Evolutionary conservation across 2,888 invertebrate genomes (phyloP), one percentile per base, ranked within the genome.

Genomic region (Phengaris arion): DNA sequence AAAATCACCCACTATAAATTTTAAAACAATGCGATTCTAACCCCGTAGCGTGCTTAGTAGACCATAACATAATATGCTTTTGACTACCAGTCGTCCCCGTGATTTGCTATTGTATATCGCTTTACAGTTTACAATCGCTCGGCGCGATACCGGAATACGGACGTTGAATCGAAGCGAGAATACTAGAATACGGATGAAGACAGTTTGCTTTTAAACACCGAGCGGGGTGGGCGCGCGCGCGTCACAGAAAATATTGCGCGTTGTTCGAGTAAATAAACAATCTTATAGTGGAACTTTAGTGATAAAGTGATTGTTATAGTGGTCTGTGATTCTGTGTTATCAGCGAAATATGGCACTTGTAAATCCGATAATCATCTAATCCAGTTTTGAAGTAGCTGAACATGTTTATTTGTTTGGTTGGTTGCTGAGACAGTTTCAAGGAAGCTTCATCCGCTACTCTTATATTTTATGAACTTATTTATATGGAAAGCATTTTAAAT

Each of bases 331-430:
- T 85, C 84, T 87, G 86, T 82, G 81, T 84, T 83, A 79, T 83
- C 79, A 81, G 82, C 83, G 83, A 84, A 87, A 86, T 85, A 86
- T 84, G 85, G 85, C 89, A 87, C 85, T 85, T 83, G 81, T 82
- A 82, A 82, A 81, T n/a, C n/a, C n/a, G n/a, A n/a, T n/a, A n/a
- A n/a, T 84, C 81, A 82, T 84, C 81, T 82, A 85, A 84, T 86
- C 87, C 85, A 82, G 84, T 85, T 86, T 85, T 85, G 85, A 87
- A 87, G 85, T 87, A 88, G 86, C 84, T 83, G 87, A 90, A 90
- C 91, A 90, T 85, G 89, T 89, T 90, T 88, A 87, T 89, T 91
- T 91, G 89, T 92, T 91, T 89, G 90, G 90, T 90, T 90, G 83
- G 90, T 90, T 90, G 83, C 88, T 85, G 87, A 89, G 89, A 90